These are phyloP conservation scores for Peromyscus eremicus DNA, from an alignment of 2,797 vertebrate genomes.

Conservation along the genomic window DNA sequence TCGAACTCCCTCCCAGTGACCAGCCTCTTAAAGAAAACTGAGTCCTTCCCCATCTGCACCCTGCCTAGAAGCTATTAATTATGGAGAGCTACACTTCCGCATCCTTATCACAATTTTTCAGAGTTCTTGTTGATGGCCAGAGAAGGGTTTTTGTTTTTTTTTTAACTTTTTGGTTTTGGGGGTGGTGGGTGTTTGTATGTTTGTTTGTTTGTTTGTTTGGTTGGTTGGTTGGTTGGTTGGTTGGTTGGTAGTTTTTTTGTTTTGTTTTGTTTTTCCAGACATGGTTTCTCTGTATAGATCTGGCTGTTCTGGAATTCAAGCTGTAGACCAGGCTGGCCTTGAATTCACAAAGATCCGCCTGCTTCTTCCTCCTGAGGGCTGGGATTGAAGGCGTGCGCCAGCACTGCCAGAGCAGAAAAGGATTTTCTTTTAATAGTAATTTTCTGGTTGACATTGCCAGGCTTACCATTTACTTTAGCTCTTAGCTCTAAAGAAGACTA, in stretches of 20 bases:
- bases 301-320: not conserved
- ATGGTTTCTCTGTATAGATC: not conserved
- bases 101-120: not conserved
- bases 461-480: slow-evolving; percentile 28
- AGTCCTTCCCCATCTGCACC: not conserved
- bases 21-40: not conserved
- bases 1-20: not conserved
- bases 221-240: not conserved
- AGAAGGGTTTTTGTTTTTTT: not conserved
- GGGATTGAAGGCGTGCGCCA: not conserved
- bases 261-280: too few species aligned
- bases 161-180: not conserved
- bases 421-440: not conserved
- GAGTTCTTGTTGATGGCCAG: not conserved
- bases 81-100: not conserved
- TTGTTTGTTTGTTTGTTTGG: too few species aligned
- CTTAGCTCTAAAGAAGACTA: not conserved
- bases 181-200: not conserved
- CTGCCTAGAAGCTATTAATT: not conserved
- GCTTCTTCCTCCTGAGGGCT: not conserved
- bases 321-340: not conserved
- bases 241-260: not conserved
- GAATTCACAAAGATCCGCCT: not conserved
- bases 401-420: not conserved
- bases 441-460: not conserved